Conservation (phyloP, 1,140 invertebrate genomes). For the Cydia pomonella region DNA sequence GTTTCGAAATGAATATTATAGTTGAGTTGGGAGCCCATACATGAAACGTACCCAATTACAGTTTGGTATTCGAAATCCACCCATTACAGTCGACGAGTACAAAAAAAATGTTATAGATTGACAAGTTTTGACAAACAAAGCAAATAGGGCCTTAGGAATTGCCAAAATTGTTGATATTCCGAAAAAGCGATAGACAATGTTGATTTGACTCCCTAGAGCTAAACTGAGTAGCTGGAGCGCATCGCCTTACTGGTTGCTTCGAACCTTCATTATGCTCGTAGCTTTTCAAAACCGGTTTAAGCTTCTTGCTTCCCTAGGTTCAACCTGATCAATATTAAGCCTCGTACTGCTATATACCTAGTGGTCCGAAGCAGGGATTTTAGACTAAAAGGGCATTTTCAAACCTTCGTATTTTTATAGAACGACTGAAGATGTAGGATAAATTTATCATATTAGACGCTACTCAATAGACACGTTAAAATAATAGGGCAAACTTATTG, state of each 20-base stretch:
- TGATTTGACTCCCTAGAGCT: neutral
- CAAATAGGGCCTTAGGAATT: neutral
- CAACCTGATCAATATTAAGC: neutral
- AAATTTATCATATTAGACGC: neutral
- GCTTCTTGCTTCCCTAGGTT: neutral
- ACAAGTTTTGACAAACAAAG: too few relatives aligned
- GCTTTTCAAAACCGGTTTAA: constrained; percentile 3
- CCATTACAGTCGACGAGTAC: too few relatives aligned
- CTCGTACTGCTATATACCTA: neutral
- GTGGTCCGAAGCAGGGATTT: neutral
- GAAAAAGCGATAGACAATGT: neutral
- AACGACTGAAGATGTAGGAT: neutral
- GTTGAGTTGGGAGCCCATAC: too few relatives aligned
- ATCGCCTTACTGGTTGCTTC: neutral
- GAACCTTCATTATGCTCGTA: neutral
- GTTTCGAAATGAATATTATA: too few relatives aligned
- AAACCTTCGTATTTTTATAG: neutral
- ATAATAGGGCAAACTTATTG: too few relatives aligned
- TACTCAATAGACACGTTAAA: neutral
- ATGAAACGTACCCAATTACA: too few relatives aligned
- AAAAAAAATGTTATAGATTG: too few relatives aligned
- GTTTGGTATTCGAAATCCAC: too few relatives aligned
- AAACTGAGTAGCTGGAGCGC: neutral
- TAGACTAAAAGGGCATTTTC: neutral
- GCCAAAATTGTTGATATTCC: too few relatives aligned